Conservation (phyloP, 2,797 vertebrate species). For the Sebastiscus tertius region DNA sequence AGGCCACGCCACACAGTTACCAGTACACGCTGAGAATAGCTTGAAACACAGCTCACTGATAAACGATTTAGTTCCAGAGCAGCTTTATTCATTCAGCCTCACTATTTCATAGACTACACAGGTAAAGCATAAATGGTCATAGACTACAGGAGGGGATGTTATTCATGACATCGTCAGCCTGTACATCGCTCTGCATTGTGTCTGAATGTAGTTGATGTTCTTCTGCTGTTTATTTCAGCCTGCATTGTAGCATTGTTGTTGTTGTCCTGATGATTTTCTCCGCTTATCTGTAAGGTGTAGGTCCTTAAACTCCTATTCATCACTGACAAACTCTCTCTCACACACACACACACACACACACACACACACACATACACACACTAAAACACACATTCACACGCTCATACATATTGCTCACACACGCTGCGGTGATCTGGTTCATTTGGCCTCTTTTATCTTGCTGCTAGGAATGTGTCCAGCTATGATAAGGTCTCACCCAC, state of each 20-base stretch:
- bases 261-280: conserved; percentile 75
- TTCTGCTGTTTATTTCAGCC: conserved; percentile 28
- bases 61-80: neutral
- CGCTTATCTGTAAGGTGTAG: conserved; percentile 79
- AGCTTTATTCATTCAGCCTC: neutral
- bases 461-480: conserved; percentile 76
- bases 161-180: neutral
- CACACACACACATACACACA: neutral
- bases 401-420: conserved; percentile 36
- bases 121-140: neutral
- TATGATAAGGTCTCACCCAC: conserved; percentile 74
- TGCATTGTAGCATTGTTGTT: conserved; percentile 50
- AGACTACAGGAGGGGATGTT: neutral
- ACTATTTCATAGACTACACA: neutral
- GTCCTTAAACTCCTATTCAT: conserved; percentile 80
- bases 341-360: neutral
- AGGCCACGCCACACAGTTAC: neutral
- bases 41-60: neutral
- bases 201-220: conserved; percentile 25
- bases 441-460: conserved; percentile 81
- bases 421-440: conserved; percentile 65
- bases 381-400: conserved; percentile 1
- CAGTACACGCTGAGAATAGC: neutral
- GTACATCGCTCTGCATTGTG: neutral
- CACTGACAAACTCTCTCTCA: conserved; percentile 67